These are phyloP conservation scores for Brachionichthys hirsutus DNA, from an alignment of 2,113 vertebrate genomes.

Conservation along the genomic window DNA sequence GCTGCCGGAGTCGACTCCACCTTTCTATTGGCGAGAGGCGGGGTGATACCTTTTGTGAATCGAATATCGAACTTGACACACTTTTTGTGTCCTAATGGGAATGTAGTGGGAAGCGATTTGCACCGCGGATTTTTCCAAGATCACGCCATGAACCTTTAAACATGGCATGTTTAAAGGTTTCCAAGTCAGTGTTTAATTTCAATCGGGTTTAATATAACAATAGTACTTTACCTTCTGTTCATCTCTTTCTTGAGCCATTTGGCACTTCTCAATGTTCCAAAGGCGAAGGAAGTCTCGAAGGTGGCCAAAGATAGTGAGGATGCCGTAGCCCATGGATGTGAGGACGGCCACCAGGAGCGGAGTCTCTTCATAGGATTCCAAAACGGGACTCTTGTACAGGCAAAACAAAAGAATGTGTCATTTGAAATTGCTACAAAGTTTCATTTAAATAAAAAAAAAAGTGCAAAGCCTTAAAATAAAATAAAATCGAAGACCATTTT, in stretches of 20 bases:
- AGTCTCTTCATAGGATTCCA: conserved; percentile 92
- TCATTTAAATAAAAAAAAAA: background rate
- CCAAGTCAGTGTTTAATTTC: too few species aligned
- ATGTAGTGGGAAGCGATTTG: too few species aligned
- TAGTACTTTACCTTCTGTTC: conserved; percentile 86
- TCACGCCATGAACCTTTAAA: too few species aligned
- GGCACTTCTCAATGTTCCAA: conserved; percentile 94
- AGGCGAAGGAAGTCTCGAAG: conserved; percentile 93
- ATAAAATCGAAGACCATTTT: background rate
- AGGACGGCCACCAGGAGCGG: conserved; percentile 95
- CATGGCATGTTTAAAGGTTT: too few species aligned
- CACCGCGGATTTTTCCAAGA: too few species aligned
- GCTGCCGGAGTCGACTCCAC: too few species aligned
- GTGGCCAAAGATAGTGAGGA: conserved; percentile 96
- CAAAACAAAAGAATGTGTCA: conserved; percentile 35
- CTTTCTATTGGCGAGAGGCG: too few species aligned
- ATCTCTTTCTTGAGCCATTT: conserved; percentile 89
- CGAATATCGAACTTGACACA: too few species aligned
- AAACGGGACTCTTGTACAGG: conserved; percentile 89
- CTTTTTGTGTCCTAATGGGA: too few species aligned
- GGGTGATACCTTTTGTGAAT: too few species aligned
- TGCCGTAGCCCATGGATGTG: conserved; percentile 95
- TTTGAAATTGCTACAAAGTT: background rate
- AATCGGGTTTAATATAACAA: too few species aligned
- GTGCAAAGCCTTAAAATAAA: background rate